Percentiles rank a stretch among this genome's conserved stretches.
These are phyloP conservation scores for Sepioteuthis lessoniana DNA, from an alignment of 2,888 invertebrate species.

Conservation along the genomic window DNA sequence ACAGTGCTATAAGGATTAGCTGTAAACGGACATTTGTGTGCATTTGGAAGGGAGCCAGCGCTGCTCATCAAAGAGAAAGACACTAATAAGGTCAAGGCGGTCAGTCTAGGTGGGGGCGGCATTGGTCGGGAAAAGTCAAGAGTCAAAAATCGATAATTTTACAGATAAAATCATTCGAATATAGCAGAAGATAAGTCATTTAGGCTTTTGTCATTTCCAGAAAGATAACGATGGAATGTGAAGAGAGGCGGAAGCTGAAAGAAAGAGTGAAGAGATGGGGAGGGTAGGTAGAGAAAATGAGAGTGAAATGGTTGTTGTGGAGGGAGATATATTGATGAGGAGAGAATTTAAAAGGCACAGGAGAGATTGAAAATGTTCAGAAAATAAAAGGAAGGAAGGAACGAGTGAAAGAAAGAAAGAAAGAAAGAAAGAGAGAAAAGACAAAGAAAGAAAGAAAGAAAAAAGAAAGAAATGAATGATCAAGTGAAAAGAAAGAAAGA, in stretches of 20 bases:
- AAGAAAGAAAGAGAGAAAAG: background rate
- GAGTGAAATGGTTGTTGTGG: no score
- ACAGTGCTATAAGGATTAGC: background rate
- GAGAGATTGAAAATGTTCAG: background rate
- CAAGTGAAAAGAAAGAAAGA: no score
- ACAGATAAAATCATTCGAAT: conserved; percentile 1
- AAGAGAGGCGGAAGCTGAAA: background rate
- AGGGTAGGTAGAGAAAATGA: background rate
- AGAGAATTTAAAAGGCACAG: background rate
- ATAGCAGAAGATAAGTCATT: background rate
- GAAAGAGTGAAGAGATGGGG: background rate
- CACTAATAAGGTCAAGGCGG: conserved; percentile 16
- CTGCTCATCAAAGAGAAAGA: background rate
- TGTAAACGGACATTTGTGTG: background rate
- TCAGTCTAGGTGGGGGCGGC: background rate
- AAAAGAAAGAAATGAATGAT: no score
- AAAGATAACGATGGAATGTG: background rate
- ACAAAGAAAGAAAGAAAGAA: no score
- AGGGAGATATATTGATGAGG: background rate
- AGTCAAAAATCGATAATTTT: background rate
- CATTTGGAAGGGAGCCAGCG: background rate
- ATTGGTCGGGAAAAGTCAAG: background rate
- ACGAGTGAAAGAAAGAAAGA: background rate
- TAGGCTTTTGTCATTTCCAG: background rate
- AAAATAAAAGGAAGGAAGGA: background rate